These are phyloP conservation scores for Drosophila watanabei DNA, from an alignment of 1,140 invertebrate species.

Conservation along the genomic window DNA sequence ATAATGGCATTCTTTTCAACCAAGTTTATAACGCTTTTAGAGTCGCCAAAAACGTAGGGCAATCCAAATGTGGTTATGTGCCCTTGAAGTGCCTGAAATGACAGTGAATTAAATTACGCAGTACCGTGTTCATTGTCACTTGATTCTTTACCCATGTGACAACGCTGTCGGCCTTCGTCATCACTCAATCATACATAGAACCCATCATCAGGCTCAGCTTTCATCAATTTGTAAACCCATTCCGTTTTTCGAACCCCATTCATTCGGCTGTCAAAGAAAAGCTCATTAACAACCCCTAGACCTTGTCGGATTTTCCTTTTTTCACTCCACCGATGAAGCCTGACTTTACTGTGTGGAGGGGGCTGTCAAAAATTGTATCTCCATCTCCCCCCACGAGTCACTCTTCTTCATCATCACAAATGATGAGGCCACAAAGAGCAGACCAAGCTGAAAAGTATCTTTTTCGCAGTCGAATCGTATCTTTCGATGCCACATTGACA, in stretches of 20 bases:
- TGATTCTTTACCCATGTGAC: constrained; percentile 16
- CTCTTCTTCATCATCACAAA: constrained; percentile 11
- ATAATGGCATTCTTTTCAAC: constrained; percentile 19
- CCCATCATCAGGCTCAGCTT: constrained; percentile 7
- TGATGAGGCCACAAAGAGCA: constrained; percentile 53
- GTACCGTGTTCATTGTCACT: constrained; percentile 18
- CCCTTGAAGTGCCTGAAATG: constrained; percentile 4
- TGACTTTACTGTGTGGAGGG: not conserved
- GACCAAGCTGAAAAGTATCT: constrained; percentile 71
- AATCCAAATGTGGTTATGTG: constrained; percentile 19
- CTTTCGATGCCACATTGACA: constrained; percentile 45
- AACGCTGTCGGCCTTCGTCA: constrained; percentile 6
- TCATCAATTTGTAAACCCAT: constrained; percentile 58
- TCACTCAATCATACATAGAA: constrained; percentile 26
- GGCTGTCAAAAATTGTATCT: constrained; percentile 67
- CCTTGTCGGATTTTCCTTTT: constrained; percentile 1
- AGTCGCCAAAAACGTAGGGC: not conserved
- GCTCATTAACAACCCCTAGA: constrained; percentile 68
- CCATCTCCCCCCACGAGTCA: not conserved
- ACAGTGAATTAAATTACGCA: constrained; percentile 12
- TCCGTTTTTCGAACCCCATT: constrained; percentile 39
- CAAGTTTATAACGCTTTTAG: constrained; percentile 20
- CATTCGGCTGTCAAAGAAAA: constrained; percentile 56
- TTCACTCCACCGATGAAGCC: constrained; percentile 8
- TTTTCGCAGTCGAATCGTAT: constrained; percentile 43